Evolutionary conservation across 2,797 vertebrate species (phyloP).

Genomic region (Momotus momota): DNA sequence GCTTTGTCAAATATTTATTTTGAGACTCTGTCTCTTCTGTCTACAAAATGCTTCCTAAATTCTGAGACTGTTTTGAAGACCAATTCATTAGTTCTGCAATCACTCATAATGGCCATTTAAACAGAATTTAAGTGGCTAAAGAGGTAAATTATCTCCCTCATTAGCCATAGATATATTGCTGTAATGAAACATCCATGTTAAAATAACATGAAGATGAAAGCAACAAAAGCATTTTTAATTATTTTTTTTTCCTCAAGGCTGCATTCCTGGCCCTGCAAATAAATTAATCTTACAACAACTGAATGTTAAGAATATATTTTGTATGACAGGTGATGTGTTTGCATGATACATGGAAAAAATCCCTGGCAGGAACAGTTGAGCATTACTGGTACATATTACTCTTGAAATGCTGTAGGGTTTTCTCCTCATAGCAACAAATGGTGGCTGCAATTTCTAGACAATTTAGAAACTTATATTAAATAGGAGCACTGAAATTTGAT

Average conservation of each 20-base stretch:
- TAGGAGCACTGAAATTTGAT: not conserved
- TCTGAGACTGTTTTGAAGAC: conserved; percentile 17
- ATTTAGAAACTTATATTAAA: not conserved
- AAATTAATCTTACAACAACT: not conserved
- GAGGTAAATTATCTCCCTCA: not conserved
- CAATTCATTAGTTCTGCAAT: not conserved
- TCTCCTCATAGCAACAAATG: not conserved
- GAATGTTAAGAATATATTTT: not conserved
- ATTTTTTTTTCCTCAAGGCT: conserved; percentile 4
- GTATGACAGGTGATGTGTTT: not conserved
- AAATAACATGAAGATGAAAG: conserved; percentile 39
- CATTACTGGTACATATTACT: not conserved
- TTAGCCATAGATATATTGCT: not conserved
- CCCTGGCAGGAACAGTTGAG: not conserved
- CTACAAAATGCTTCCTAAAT: not conserved
- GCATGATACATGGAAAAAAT: not conserved
- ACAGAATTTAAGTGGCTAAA: conserved; percentile 19
- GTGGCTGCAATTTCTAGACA: not conserved
- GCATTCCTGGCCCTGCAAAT: not conserved
- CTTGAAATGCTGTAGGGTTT: not conserved
- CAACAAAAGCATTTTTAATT: conserved; percentile 1
- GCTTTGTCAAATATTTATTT: not conserved
- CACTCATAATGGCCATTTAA: conserved; percentile 27
- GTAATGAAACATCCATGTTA: not conserved
- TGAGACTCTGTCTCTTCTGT: not conserved